A percentile compares a stretch with the other conserved stretches of the same genome.
These are phyloP conservation scores for Gnathonemus echidnorhynchus DNA, from an alignment of 2,113 vertebrate species.

Conservation along the genomic window DNA sequence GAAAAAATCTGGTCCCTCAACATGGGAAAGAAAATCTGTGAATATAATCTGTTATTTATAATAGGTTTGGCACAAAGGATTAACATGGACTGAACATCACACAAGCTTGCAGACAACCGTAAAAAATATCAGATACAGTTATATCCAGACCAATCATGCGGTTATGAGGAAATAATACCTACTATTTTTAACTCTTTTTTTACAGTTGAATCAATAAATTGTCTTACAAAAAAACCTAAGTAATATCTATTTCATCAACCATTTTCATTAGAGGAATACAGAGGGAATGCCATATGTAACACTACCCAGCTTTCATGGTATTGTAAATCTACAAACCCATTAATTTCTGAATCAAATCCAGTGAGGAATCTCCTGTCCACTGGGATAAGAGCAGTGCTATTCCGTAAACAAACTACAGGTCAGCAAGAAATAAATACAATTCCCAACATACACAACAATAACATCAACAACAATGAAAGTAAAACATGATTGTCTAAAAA, in stretches of 20 bases:
- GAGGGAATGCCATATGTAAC: constrained; percentile 87
- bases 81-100: constrained; percentile 95
- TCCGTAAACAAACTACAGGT: constrained; percentile 94
- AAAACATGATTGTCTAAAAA: constrained; percentile 98
- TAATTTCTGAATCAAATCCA: constrained; percentile 61
- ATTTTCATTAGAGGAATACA: constrained; percentile 88
- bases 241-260: constrained; percentile 89
- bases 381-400: constrained; percentile 90
- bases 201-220: constrained; percentile 89
- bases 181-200: constrained; percentile 58
- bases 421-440: constrained; percentile 99
- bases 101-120: constrained; percentile 97
- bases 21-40: constrained; percentile 83
- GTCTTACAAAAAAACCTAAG: constrained; percentile 83
- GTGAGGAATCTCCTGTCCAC: constrained; percentile 58
- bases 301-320: constrained; percentile 76
- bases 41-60: constrained; percentile 85
- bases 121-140: constrained; percentile 93
- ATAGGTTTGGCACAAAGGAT: constrained; percentile 94
- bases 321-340: constrained; percentile 71
- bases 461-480: constrained; percentile 60
- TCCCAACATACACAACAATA: constrained; percentile 76
- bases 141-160: constrained; percentile 98
- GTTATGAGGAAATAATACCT: constrained; percentile 91
- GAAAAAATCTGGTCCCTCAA: constrained; percentile 77